These are phyloP conservation scores for Tenthredo livida DNA, from an alignment of 2,888 invertebrate species.

Conservation along the genomic window DNA sequence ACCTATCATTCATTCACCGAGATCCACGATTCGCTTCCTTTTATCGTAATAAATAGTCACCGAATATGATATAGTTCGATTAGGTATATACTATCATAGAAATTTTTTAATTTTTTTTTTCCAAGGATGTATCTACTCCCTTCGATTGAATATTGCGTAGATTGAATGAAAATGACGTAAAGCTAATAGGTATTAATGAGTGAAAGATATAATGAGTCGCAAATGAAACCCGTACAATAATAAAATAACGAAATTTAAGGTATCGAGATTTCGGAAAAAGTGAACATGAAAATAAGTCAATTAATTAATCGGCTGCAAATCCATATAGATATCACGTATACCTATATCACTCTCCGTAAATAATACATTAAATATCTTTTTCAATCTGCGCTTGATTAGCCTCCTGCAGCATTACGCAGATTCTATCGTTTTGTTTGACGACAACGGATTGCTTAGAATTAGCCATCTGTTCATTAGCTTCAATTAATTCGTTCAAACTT, in stretches of 20 bases:
- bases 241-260: not conserved
- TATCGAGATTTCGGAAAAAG: not conserved
- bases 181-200: not conserved
- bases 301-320: not conserved
- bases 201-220: not conserved
- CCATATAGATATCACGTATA: not conserved
- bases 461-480: conserved; percentile 16
- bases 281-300: conserved; percentile 6
- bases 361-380: conserved; percentile 32
- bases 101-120: not conserved
- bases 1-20: no score
- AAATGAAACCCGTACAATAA: not conserved
- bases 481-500: conserved; percentile 22
- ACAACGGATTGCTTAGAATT: conserved; percentile 32
- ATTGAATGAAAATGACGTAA: not conserved
- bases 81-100: no score
- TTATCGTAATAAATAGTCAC: not conserved
- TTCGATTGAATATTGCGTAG: not conserved
- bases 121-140: not conserved
- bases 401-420: conserved; percentile 23
- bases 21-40: not conserved
- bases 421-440: conserved; percentile 38
- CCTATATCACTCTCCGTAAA: not conserved
- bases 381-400: conserved; percentile 36
- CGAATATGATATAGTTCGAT: no score